phyloP scores from a whole-genome alignment of 2,888 invertebrate genomes.

The Tipula confusa region DNA sequence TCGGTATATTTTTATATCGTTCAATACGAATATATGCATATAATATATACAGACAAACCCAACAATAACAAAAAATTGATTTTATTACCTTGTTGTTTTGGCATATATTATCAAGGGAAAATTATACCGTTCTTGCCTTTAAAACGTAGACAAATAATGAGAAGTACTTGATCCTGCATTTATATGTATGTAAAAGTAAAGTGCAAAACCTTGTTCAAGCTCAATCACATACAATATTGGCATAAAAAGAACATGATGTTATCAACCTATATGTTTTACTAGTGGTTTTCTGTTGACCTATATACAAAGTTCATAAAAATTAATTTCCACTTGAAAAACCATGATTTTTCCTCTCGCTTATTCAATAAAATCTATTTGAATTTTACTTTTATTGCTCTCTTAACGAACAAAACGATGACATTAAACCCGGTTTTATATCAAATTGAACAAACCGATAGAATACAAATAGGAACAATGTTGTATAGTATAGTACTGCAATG shows the following conservation, averaged over 20 bases:
- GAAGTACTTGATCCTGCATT: neutral
- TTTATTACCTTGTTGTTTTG: conserved; percentile 3
- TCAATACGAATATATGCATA: neutral
- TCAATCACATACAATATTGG: neutral
- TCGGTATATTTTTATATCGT: neutral
- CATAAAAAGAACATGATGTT: neutral
- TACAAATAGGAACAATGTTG: neutral
- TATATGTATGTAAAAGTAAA: neutral
- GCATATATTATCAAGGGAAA: neutral
- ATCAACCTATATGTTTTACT: neutral
- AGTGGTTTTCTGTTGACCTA: neutral
- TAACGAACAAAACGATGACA: neutral
- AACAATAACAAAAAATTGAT: neutral
- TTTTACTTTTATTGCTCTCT: neutral
- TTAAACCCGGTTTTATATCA: neutral
- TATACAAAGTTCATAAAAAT: neutral
- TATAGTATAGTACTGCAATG: neutral
- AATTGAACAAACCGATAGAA: neutral
- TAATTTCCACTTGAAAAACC: neutral
- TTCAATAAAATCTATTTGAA: neutral
- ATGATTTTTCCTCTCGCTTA: neutral
- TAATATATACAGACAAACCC: neutral
- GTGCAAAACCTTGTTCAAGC: neutral
- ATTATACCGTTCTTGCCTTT: neutral
- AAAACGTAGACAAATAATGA: neutral